Percentiles rank a stretch among this genome's conserved stretches.
Evolutionary conservation across 2,113 vertebrate species (phyloP).

Genomic region (Ramphastos sulfuratus): DNA sequence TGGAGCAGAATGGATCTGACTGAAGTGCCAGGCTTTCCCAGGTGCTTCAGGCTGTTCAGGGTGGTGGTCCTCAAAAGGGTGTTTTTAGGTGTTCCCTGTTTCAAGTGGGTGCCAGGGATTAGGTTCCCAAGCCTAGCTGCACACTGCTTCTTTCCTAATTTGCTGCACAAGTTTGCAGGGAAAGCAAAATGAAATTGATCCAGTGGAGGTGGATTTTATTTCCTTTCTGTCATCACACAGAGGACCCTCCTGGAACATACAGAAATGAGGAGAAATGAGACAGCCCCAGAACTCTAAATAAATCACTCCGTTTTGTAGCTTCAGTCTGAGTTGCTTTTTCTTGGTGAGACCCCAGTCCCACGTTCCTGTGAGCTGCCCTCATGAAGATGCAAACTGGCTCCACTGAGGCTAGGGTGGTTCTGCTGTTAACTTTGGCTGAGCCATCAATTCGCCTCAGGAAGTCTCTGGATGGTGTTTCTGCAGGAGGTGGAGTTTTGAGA

Average conservation of each 20-base stretch:
- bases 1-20: background rate
- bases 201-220: background rate
- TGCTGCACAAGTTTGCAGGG: background rate
- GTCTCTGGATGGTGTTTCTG: background rate
- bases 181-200: background rate
- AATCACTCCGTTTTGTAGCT: background rate
- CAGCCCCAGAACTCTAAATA: background rate
- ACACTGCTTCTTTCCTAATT: background rate
- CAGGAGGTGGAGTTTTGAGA: background rate
- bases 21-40: background rate
- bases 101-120: background rate
- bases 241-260: background rate
- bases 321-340: background rate
- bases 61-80: background rate
- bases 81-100: background rate
- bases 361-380: background rate
- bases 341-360: fast-evolving
- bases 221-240: background rate
- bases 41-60: background rate
- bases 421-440: background rate
- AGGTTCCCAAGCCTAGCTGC: background rate
- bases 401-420: background rate
- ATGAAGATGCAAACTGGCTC: too few relatives aligned
- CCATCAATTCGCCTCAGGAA: fast-evolving
- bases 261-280: background rate